Evolutionary conservation across 2,113 vertebrate species (phyloP), one percentile per base, ranked within the genome.

Genomic region (Rhinoptilus africanus): DNA sequence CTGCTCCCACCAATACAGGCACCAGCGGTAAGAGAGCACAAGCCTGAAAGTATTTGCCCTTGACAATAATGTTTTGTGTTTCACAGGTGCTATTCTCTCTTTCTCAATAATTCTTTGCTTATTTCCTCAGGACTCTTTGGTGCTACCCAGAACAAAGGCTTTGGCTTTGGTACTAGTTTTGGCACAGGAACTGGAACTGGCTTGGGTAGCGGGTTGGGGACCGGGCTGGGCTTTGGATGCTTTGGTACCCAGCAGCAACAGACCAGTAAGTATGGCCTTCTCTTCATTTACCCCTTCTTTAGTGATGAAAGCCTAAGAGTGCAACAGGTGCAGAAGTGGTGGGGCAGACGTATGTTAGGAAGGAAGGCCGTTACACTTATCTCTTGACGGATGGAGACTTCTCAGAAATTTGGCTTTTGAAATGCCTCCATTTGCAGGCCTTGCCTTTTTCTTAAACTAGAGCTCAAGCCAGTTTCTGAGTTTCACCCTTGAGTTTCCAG

Each of bases 141-240:
- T 88, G 98, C 96, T 97, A 98, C 98, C 21, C 99, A 99, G 97
- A 99, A 99, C 97, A 99, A 99, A 98, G 98, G 98, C 21, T 99
- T 99, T 98, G 99, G 99, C 85, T 99, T 99, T 95, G 98, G 99
- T 14, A 98, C 99, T 62, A 98, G 98, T 63, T 99, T 99, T 85
- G 99, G 99, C 50, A 76, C 99, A 2, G 97, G 98, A 79, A 85
- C 98, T 43, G 98, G 98, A 75, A 97, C 98, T 24, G 99, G 99
- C 72, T 98, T 99, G 92, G 99, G 99, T 60, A 97, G 98, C 30
- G 98, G 98, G 23, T 95, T 99, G 91, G 99, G 99, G 96, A 97
- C 98, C 9, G 99, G 99, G 34, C 94, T 99, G 21, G 98, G 98
- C 85, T 99, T 99, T 85, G 99, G 99, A 97, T 98, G 99, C 85